Conservation (phyloP, 2,113 vertebrate species). For the Nipponia nippon region DNA sequence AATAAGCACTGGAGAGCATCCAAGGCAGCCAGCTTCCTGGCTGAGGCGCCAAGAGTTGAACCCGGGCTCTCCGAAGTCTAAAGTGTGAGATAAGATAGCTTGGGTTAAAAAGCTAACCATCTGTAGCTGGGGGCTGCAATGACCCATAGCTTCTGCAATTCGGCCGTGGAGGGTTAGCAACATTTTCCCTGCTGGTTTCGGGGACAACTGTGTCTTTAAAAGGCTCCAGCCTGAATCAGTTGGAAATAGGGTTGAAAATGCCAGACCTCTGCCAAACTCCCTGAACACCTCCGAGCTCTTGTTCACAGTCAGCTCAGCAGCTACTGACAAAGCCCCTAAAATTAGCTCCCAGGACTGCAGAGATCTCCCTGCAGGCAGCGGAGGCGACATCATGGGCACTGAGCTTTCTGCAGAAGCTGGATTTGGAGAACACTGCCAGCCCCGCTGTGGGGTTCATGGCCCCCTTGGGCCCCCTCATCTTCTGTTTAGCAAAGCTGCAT, state of each 20-base stretch:
- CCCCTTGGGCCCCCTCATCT: neutral
- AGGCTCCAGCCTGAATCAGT: neutral
- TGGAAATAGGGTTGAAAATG: neutral
- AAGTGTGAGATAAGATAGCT: slow-evolving; percentile 36
- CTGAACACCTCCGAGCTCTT: neutral
- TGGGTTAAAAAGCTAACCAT: slow-evolving; percentile 36
- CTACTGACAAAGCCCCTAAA: neutral
- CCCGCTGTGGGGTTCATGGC: rapidly evolving
- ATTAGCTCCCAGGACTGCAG: neutral
- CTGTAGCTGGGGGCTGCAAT: neutral
- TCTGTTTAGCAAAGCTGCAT: neutral
- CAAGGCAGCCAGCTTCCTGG: slow-evolving; percentile 48
- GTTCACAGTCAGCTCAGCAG: neutral
- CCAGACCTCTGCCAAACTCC: neutral
- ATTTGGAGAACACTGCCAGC: neutral
- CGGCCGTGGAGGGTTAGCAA: neutral
- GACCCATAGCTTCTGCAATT: rapidly evolving
- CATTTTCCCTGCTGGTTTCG: neutral
- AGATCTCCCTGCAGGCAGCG: neutral
- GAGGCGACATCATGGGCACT: neutral
- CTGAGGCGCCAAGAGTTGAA: slow-evolving; percentile 33
- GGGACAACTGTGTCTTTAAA: neutral
- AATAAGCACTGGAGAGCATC: slow-evolving; percentile 37
- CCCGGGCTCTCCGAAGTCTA: neutral
- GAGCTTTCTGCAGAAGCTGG: neutral